phyloP scores from a whole-genome alignment of 2,888 invertebrate genomes.

The Leptopilina syphax region DNA sequence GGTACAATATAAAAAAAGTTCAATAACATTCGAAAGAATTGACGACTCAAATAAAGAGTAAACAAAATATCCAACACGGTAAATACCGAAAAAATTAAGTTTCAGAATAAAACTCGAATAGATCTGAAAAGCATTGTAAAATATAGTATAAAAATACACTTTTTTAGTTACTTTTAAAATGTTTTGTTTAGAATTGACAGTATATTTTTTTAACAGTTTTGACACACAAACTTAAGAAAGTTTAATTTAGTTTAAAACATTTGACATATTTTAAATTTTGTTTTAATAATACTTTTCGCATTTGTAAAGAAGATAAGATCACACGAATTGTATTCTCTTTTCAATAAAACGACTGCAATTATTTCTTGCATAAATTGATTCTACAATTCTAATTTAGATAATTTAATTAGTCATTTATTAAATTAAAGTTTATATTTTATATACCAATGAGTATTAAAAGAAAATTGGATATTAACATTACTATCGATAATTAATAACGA shows the following conservation, averaged over 20 bases:
- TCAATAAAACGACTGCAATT: too few species aligned
- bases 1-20: constrained; percentile 60
- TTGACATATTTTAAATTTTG: too few species aligned
- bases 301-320: neutral
- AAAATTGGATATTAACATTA: neutral
- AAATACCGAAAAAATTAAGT: neutral
- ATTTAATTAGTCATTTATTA: neutral
- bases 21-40: neutral
- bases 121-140: neutral
- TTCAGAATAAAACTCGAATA: neutral
- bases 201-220: neutral
- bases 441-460: too few species aligned
- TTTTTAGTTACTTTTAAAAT: neutral
- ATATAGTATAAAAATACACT: neutral
- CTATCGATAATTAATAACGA: neutral
- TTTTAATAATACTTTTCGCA: neutral
- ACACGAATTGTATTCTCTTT: too few species aligned
- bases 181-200: neutral
- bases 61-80: neutral
- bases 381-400: neutral
- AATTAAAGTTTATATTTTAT: too few species aligned
- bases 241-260: neutral
- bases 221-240: neutral
- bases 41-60: neutral
- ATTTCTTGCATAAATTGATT: too few species aligned